Evolutionary conservation across 2,888 invertebrate species (phyloP).

Genomic region (Cataglyphis cursor): DNA sequence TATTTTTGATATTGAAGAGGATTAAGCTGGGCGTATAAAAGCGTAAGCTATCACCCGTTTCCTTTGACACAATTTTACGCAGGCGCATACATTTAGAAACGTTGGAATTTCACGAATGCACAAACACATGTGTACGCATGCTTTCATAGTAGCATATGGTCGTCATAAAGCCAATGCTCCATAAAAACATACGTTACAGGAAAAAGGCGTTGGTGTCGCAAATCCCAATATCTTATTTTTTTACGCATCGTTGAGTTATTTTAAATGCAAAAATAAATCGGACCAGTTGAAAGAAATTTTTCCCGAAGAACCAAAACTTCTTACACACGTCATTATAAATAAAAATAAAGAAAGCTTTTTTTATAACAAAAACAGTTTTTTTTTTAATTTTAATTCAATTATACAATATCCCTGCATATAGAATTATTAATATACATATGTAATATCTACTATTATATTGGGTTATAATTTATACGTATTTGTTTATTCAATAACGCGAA

Average conservation of each 20-base stretch:
- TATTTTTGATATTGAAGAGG: conserved; percentile 10
- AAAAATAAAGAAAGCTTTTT: not conserved
- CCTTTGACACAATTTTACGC: conserved; percentile 66
- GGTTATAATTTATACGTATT: not conserved
- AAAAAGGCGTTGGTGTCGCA: conserved; percentile 48
- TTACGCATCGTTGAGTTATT: not conserved
- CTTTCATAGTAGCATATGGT: conserved; percentile 70
- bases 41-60: conserved; percentile 35
- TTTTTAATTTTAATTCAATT: not conserved
- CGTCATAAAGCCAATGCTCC: conserved; percentile 67
- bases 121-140: conserved; percentile 34
- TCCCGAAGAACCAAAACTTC: not conserved
- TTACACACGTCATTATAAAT: not conserved
- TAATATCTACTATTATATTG: not conserved
- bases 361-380: not conserved
- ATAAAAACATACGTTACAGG: conserved; percentile 59
- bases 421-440: not conserved
- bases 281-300: not conserved
- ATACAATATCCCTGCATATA: not conserved
- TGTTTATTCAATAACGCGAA: not conserved
- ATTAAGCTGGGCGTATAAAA: not conserved
- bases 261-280: conserved; percentile 27
- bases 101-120: conserved; percentile 36
- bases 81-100: conserved; percentile 58
- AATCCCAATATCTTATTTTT: conserved; percentile 46